Conservation (phyloP, 2,113 vertebrate species). For the Scartelaos histophorus region DNA sequence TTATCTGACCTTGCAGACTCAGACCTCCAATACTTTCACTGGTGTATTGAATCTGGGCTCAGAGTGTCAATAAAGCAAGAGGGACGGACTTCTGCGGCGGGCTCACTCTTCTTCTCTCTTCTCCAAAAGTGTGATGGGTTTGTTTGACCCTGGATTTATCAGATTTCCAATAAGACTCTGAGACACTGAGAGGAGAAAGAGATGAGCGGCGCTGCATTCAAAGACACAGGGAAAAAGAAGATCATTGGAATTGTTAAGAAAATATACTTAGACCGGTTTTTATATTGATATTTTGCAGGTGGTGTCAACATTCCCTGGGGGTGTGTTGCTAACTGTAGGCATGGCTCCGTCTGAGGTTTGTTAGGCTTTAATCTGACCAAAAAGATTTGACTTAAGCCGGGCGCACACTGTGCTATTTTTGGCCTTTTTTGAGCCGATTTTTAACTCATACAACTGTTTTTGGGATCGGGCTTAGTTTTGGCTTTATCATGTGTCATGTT, state of each 20-base stretch:
- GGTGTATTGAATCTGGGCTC: conserved; percentile 39
- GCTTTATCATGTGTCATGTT: too few relatives aligned
- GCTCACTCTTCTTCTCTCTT: not conserved
- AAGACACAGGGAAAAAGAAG: not conserved
- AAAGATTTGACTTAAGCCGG: too few relatives aligned
- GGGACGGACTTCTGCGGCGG: conserved; percentile 24
- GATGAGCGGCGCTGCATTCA: not conserved
- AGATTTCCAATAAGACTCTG: conserved; percentile 28
- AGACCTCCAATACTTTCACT: conserved; percentile 23
- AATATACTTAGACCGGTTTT: too few relatives aligned
- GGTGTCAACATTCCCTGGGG: too few relatives aligned
- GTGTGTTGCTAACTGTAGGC: too few relatives aligned
- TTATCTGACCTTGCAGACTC: conserved; percentile 41
- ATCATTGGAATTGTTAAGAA: not conserved
- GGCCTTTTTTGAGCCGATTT: too few relatives aligned
- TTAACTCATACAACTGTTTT: too few relatives aligned
- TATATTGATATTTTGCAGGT: too few relatives aligned
- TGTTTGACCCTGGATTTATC: conserved; percentile 35
- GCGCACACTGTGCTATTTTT: too few relatives aligned
- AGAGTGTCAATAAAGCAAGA: conserved; percentile 35
- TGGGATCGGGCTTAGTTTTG: too few relatives aligned
- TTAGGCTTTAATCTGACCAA: too few relatives aligned
- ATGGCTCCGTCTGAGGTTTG: too few relatives aligned
- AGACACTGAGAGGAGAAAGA: not conserved
- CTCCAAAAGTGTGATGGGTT: conserved; percentile 28